A percentile compares a stretch with the other conserved stretches of the same genome.
Evolutionary conservation across 2,113 vertebrate genomes (phyloP).

Genomic region (Elgaria multicarinata): DNA sequence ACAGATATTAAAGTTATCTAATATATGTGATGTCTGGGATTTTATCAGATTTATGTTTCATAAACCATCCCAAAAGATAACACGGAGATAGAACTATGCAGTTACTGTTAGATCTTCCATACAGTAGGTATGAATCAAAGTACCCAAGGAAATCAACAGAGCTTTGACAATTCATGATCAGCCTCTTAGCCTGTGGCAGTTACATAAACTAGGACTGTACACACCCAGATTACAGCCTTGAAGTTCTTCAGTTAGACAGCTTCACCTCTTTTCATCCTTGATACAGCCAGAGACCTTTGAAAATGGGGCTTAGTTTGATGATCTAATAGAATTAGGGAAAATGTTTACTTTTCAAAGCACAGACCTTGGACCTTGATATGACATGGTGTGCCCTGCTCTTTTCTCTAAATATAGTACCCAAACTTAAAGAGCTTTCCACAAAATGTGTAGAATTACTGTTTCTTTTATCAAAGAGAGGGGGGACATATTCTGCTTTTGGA

Average conservation of each 20-base stretch:
- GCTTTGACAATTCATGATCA: not conserved
- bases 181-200: conserved; percentile 15
- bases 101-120: not conserved
- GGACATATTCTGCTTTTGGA: not conserved
- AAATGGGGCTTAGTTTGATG: not conserved
- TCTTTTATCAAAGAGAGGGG: not conserved
- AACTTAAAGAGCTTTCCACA: not conserved
- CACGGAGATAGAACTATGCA: not conserved
- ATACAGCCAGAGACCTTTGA: not conserved
- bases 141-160: not conserved
- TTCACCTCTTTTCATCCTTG: not conserved
- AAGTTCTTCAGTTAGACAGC: not conserved
- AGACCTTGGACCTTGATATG: not conserved
- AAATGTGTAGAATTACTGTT: not conserved
- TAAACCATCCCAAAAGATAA: not conserved
- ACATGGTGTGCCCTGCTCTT: not conserved
- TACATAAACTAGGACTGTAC: conserved; percentile 13
- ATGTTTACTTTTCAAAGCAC: not conserved
- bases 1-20: not conserved
- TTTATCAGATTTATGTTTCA: not conserved
- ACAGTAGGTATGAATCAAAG: not conserved
- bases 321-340: not conserved
- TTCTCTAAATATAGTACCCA: not conserved
- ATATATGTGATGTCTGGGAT: not conserved
- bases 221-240: conserved; percentile 22